phyloP scores from a whole-genome alignment of 1,140 invertebrate genomes.

The Zaprionus camerounensis region DNA sequence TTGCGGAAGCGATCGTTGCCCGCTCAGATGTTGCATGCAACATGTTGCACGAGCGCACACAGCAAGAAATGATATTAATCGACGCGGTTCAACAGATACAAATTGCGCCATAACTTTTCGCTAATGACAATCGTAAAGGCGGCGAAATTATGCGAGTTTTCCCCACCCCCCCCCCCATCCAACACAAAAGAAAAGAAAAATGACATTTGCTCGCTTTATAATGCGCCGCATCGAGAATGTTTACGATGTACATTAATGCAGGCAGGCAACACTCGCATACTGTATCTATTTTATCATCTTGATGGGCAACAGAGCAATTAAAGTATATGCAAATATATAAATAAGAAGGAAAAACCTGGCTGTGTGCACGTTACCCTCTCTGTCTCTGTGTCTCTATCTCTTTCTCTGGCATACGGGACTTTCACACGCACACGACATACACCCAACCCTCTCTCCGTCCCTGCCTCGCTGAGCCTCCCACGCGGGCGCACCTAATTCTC shows the following conservation, averaged over 20 bases:
- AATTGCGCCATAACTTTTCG: conserved; percentile 22
- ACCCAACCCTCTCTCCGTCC: conserved; percentile 14
- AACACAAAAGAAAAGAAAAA: conserved; percentile 5
- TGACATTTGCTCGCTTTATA: conserved; percentile 20
- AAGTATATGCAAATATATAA: conserved; percentile 19
- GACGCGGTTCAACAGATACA: conserved; percentile 12
- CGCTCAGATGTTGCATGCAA: conserved; percentile 32
- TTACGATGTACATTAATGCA: conserved; percentile 16
- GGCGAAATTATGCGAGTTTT: conserved; percentile 41
- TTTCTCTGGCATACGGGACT: conserved; percentile 47
- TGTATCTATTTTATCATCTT: conserved; percentile 31
- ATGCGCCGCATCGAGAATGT: conserved; percentile 23
- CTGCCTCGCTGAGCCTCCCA: conserved; percentile 25
- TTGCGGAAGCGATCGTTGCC: conserved; percentile 52
- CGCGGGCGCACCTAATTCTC: conserved; percentile 66
- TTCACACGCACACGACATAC: conserved; percentile 58
- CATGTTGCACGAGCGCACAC: conserved; percentile 9
- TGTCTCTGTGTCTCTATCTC: neutral
- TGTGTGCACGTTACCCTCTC: conserved; percentile 30
- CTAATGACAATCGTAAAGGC: conserved; percentile 23
- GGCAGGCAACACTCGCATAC: neutral
- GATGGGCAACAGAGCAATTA: conserved; percentile 37
- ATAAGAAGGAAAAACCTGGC: conserved; percentile 28
- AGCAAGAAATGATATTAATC: conserved; percentile 7
- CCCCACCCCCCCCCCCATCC: conserved; percentile 18